Conservation (phyloP, 2,113 vertebrate species). For the Macrotus californicus region DNA sequence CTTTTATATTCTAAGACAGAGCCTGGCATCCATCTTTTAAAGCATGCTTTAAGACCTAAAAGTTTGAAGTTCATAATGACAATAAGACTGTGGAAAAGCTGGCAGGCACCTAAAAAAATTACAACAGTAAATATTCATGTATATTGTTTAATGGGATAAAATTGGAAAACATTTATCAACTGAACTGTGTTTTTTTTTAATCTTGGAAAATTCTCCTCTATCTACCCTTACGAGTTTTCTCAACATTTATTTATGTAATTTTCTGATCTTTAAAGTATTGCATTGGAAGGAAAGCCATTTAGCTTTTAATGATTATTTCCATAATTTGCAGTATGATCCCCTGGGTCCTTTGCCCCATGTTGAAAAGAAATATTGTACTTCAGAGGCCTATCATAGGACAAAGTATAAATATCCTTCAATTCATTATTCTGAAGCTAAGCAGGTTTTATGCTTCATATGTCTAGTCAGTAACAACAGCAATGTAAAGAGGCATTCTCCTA, state of each 20-base stretch:
- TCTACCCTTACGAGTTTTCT: not conserved
- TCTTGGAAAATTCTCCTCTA: slow-evolving; percentile 9
- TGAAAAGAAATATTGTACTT: not conserved
- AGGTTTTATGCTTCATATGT: not conserved
- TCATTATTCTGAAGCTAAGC: not conserved
- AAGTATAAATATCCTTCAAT: not conserved
- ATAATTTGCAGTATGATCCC: slow-evolving; percentile 4
- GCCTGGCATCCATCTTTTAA: not conserved
- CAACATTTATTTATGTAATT: slow-evolving; percentile 13
- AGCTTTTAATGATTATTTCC: slow-evolving; percentile 8
- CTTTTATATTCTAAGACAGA: not conserved
- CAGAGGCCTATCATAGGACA: not conserved
- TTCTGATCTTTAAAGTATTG: slow-evolving; percentile 1
- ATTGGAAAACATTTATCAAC: not conserved
- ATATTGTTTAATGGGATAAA: not conserved
- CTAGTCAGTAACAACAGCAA: not conserved
- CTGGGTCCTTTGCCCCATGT: not conserved
- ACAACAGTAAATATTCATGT: not conserved
- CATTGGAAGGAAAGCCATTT: not conserved
- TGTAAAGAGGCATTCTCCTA: not conserved
- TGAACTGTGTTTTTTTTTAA: not conserved
- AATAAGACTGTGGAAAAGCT: not conserved
- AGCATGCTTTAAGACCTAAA: not conserved
- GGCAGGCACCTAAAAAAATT: not conserved
- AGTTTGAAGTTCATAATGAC: not conserved